phyloP scores from a whole-genome alignment of 2,113 vertebrate species.

The Nyctibius bracteatus region DNA sequence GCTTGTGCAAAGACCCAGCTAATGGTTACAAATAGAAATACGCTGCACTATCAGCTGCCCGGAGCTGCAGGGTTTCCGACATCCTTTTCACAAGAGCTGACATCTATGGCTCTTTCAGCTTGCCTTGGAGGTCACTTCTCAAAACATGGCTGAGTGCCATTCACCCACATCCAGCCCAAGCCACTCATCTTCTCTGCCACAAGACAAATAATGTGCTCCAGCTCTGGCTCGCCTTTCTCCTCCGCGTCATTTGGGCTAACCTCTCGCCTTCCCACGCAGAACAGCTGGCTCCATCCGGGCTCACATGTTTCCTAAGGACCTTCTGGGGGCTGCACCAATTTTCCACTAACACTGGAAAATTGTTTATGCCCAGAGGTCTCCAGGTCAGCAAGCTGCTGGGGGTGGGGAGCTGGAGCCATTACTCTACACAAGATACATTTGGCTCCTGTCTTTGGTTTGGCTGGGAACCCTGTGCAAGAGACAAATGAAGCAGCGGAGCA shows the following conservation, averaged over 20 bases:
- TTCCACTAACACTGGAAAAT: not conserved
- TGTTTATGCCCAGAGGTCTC: constrained; percentile 32
- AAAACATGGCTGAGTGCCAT: rapidly evolving
- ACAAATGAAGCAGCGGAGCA: not conserved
- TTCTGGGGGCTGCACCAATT: not conserved
- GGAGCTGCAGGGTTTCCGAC: not conserved
- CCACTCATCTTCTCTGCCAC: not conserved
- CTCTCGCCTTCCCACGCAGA: not conserved
- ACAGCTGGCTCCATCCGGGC: not conserved
- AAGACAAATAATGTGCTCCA: not conserved
- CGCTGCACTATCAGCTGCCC: not conserved
- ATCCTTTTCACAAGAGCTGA: not conserved
- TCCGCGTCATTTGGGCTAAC: not conserved
- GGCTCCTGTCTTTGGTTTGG: not conserved
- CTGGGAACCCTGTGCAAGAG: not conserved
- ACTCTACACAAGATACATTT: not conserved
- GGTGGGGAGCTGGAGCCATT: not conserved
- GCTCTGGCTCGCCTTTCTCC: not conserved
- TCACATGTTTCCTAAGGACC: not conserved
- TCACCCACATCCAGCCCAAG: not conserved
- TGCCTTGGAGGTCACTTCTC: not conserved
- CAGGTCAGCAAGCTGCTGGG: not conserved
- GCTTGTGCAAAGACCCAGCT: not conserved
- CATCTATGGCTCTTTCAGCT: not conserved
- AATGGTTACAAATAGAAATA: not conserved